These are phyloP conservation scores for Drosophila pachea DNA, from an alignment of 1,140 invertebrate species.

Conservation along the genomic window DNA sequence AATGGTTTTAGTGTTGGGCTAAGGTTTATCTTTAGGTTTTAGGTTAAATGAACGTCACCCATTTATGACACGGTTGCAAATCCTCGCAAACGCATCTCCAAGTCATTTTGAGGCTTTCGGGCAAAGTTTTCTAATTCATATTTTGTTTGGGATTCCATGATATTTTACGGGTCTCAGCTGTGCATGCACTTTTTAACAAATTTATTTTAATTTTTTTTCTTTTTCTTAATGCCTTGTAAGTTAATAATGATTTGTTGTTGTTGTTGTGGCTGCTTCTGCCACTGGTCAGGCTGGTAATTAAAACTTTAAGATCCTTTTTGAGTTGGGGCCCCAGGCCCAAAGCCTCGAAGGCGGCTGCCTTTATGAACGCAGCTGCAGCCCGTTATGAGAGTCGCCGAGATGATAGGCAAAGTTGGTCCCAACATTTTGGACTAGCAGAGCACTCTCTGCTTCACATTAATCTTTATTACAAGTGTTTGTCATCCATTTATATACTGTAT, in stretches of 20 bases:
- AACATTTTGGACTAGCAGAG: conserved; percentile 17
- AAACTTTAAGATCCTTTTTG: conserved; percentile 76
- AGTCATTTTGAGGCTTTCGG: conserved; percentile 31
- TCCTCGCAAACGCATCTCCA: conserved; percentile 23
- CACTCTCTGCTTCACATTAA: conserved; percentile 55
- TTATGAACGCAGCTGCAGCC: conserved; percentile 26
- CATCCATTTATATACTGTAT: conserved; percentile 37
- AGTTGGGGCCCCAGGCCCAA: conserved; percentile 38
- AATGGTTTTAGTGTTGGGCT: no score
- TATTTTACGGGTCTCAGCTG: conserved; percentile 45
- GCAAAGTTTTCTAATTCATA: conserved; percentile 27
- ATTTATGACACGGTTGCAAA: conserved; percentile 30
- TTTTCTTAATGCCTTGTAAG: conserved; percentile 50
- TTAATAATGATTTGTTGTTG: conserved; percentile 71
- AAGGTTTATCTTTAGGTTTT: not conserved
- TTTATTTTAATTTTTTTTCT: not conserved
- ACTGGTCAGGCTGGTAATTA: conserved; percentile 71
- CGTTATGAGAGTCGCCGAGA: conserved; percentile 36
- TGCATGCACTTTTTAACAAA: conserved; percentile 25
- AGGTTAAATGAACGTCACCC: conserved; percentile 18
- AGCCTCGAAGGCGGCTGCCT: conserved; percentile 44
- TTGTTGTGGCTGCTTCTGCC: conserved; percentile 32
- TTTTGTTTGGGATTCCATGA: conserved; percentile 10
- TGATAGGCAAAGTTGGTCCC: conserved; percentile 60
- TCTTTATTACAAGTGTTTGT: conserved; percentile 77